Evolutionary conservation across 2,888 invertebrate genomes (phyloP).

Genomic region (Plagiodera versicolora): DNA sequence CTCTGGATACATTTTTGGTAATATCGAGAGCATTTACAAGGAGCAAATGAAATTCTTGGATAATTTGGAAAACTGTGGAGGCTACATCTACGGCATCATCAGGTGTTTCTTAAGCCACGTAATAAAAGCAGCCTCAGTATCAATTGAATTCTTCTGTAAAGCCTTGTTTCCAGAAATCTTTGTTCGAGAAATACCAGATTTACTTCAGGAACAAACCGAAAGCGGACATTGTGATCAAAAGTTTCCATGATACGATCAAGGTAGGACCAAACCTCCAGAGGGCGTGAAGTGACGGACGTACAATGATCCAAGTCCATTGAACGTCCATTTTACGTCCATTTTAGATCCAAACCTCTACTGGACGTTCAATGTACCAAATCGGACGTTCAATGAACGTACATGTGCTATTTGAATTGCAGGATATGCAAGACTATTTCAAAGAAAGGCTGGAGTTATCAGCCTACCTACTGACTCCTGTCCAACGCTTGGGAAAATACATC

Average conservation of each 20-base stretch:
- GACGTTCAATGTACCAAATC: no score
- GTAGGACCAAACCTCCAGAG: no score
- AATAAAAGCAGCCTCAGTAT: no score
- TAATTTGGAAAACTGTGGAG: slow-evolving; percentile 35
- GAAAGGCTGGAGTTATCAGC: slow-evolving; percentile 48
- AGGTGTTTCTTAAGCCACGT: slow-evolving; percentile 45
- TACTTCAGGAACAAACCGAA: slow-evolving; percentile 51
- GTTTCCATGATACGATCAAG: slow-evolving; percentile 40
- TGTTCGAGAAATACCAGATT: slow-evolving; percentile 48
- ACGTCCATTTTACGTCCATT: no score
- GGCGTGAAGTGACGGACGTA: no score
- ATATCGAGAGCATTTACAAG: slow-evolving; percentile 43
- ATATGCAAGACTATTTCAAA: slow-evolving; percentile 54
- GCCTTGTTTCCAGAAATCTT: slow-evolving; percentile 40
- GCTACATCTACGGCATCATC: slow-evolving; percentile 39
- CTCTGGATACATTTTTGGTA: slow-evolving; percentile 42
- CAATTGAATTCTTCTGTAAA: background rate
- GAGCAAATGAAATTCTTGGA: slow-evolving; percentile 41
- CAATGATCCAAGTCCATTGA: no score
- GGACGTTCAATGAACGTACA: no score
- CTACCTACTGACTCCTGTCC: slow-evolving; percentile 49
- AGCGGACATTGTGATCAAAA: slow-evolving; percentile 42
- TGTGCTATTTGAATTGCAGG: no score
- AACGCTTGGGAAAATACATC: slow-evolving; percentile 49
- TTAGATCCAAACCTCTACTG: no score